These are phyloP conservation scores for Ryuthela nishihirai DNA, from an alignment of 2,888 invertebrate species.

Conservation along the genomic window DNA sequence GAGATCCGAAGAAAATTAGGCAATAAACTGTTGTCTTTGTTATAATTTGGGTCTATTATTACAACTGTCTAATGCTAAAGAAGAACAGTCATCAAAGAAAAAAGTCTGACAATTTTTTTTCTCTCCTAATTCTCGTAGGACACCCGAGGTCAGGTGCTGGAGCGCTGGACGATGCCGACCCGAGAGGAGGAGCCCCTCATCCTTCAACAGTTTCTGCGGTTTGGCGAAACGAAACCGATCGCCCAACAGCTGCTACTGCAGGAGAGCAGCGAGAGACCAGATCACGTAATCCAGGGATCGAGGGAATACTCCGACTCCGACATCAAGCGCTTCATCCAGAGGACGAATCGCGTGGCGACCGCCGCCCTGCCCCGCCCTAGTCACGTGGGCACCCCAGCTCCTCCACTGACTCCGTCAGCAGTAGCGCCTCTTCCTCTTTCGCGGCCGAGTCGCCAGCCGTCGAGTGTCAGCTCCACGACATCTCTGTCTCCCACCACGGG, in stretches of 20 bases:
- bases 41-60: too few species aligned
- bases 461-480: constrained; percentile 35
- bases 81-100: too few species aligned
- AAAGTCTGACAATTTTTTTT: too few species aligned
- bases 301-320: constrained; percentile 52
- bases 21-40: too few species aligned
- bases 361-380: constrained; percentile 6
- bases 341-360: constrained; percentile 46
- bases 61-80: too few species aligned
- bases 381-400: constrained; percentile 38
- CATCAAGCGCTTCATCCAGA: constrained; percentile 59
- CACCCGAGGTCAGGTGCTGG: constrained; percentile 30
- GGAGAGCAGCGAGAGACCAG: constrained; percentile 33
- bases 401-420: constrained; percentile 1
- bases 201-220: constrained; percentile 84
- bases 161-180: constrained; percentile 76
- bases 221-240: constrained; percentile 81
- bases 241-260: constrained; percentile 60
- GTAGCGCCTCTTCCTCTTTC: constrained; percentile 43
- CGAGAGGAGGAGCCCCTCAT: constrained; percentile 86
- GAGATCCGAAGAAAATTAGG: too few species aligned
- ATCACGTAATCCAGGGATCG: constrained; percentile 22
- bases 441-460: constrained; percentile 25
- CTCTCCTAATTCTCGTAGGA: constrained; percentile 7
- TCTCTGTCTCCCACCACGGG: constrained; percentile 47